Evolutionary conservation across 2,797 vertebrate genomes (phyloP), one percentile per base, ranked within the genome.

Genomic region (Esox masquinongy): DNA sequence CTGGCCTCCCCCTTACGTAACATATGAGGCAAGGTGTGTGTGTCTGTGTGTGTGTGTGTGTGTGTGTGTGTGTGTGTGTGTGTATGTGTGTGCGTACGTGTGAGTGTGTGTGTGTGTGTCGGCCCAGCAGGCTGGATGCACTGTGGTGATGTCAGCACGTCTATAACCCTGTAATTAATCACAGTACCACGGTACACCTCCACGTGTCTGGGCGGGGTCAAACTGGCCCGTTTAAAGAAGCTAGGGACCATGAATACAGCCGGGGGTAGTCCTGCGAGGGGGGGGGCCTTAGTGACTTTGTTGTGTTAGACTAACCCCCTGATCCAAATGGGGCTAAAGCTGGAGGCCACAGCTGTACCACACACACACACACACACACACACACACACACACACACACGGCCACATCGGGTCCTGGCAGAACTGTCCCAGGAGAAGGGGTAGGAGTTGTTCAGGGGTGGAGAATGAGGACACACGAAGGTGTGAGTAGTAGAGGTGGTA

Each of bases 151-250:
- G 75, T 79, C 73, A 71, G 75, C 73, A 47, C n/a, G 29, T 34
- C 24, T 66, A 43, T 17, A 77, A 51, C 59, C 63, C 49, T n/a
- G 76, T 59, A 72, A 85, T 88, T 88, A 86, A 88, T 88, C 85
- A 86, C 73, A 79, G n/a, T 77, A 50, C 68, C 19, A 69, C 68
- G 49, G 77, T 61, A 5, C n/a, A 4, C 17, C 72, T 64, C 75
- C 68, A 26, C 12, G 16, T 16, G 70, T 29, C 73, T 69, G 80
- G 85, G 75, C 69, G 67, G 80, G 84, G 89, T 90, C 88, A 90
- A 90, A 90, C 85, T 88, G 86, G 64, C 85, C 84, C 86, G 84
- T 88, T 89, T 88, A 88, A 82, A 86, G 85, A 77, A 84, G 72
- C 59, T 29, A 19, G 59, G 72, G 61, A 74, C 5, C 36, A 49